Evolutionary conservation across 1,140 invertebrate species (phyloP), one percentile per base, ranked within the genome.

Genomic region (Myzus persicae): DNA sequence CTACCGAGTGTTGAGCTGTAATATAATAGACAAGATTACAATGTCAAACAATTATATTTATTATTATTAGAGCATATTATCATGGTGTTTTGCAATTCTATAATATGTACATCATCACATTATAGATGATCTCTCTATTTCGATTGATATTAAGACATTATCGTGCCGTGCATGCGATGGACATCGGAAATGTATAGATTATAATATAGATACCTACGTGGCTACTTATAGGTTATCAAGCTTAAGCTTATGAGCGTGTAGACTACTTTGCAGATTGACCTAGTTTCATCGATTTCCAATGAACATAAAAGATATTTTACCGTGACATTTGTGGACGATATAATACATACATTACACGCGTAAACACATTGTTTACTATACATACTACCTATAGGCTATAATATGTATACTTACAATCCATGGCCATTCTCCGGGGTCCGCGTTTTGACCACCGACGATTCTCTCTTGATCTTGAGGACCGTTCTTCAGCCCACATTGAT

Each of bases 401-500:
- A 22, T 82, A 81, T n/a, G 44, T 87, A 44, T 36, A 94, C 95
- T 95, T 94, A 95, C 96, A 51, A 98, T 97, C 97, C 97, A 98
- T 40, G 98, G 98, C 96, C 97, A 98, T 95, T 98, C 97, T 94
- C 97, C 97, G 1, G 96, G 96, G 92, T 97, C 97, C 1, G 97
- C 97, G 94, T 97, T 97, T 82, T 97, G 97, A 7, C 98, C 98
- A 11, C 98, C 98, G 20, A 98, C 97, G 94, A 98, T 98, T 54
- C 97, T 96, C 93, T 98, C 96, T 94, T 97, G 97, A 94, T 97
- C 97, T 94, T 97, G 96, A 54, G 96, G 96, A 24, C 76, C 76
- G 95, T 97, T 97, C 95, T 97, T 97, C 44, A 96, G 96, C 1
- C 97, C 97, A 94, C 97, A 97, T 81, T 95, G 94, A 94, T 94